Evolutionary conservation across 2,888 invertebrate species (phyloP).

Genomic region (Scaeva pyrastri): DNA sequence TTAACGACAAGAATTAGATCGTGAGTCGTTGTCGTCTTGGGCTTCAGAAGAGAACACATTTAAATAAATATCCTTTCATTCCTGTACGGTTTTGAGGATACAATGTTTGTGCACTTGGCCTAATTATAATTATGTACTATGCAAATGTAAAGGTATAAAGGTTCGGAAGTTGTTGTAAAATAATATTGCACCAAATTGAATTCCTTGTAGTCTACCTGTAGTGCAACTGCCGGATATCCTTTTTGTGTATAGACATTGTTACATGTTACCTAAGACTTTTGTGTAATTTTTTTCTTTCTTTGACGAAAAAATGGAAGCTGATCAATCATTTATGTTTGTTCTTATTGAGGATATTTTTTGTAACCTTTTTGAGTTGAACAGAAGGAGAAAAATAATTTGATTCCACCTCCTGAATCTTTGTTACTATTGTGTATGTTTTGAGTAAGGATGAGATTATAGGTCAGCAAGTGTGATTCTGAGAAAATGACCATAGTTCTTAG

Average conservation of each 20-base stretch:
- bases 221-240: slow-evolving; percentile 66
- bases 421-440: slow-evolving; percentile 36
- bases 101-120: slow-evolving; percentile 58
- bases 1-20: slow-evolving; percentile 9
- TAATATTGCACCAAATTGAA: neutral
- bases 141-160: slow-evolving; percentile 28
- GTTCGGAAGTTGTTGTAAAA: neutral
- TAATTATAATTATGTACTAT: slow-evolving; percentile 52
- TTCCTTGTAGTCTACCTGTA: slow-evolving; percentile 39
- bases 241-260: slow-evolving; percentile 51
- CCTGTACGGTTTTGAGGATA: neutral
- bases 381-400: slow-evolving; percentile 49
- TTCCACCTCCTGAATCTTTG: slow-evolving; percentile 51
- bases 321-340: slow-evolving; percentile 26
- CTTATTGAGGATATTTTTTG: neutral
- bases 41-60: slow-evolving; percentile 28
- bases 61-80: slow-evolving; percentile 32
- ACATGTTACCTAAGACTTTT: slow-evolving; percentile 48
- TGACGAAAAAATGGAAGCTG: slow-evolving; percentile 4
- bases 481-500: slow-evolving; percentile 38
- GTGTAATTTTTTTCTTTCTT: too few relatives aligned
- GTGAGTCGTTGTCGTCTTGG: slow-evolving; percentile 8
- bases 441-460: slow-evolving; percentile 28
- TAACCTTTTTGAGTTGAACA: neutral
- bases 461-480: slow-evolving; percentile 33